A percentile compares a stretch with the other conserved stretches of the same genome.
Evolutionary conservation across 2,888 invertebrate species (phyloP).

Genomic region (Troides helena): DNA sequence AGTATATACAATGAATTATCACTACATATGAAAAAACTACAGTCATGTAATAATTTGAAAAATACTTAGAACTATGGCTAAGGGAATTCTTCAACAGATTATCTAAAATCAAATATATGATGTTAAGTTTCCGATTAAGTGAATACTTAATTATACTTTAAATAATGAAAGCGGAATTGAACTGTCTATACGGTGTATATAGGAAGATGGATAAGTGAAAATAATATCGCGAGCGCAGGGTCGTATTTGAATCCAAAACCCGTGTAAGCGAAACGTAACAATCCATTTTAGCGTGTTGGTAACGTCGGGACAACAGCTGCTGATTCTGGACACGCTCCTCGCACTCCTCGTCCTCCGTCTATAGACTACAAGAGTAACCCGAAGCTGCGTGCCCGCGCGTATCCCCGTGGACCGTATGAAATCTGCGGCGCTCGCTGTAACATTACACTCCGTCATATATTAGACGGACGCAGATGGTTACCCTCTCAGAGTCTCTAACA

Average conservation of each 20-base stretch:
- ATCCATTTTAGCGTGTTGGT: slow-evolving; percentile 16
- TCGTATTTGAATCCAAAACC: slow-evolving; percentile 19
- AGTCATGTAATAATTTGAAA: no score
- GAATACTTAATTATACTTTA: no score
- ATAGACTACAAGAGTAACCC: slow-evolving; percentile 60
- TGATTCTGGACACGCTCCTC: slow-evolving; percentile 55
- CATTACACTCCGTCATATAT: slow-evolving; percentile 42
- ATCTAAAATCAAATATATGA: no score
- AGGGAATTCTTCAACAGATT: no score
- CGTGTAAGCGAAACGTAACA: slow-evolving; percentile 22
- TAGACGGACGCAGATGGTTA: slow-evolving; percentile 25
- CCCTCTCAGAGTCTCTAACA: background rate
- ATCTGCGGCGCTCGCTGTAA: slow-evolving; percentile 61
- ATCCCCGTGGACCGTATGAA: slow-evolving; percentile 56
- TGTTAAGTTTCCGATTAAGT: no score
- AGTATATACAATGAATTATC: no score
- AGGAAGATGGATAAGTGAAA: background rate
- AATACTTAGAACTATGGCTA: no score
- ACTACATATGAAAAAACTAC: no score
- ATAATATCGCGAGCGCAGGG: slow-evolving; percentile 5
- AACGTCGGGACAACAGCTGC: slow-evolving; percentile 38
- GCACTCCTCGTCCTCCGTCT: slow-evolving; percentile 41
- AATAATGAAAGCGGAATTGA: no score
- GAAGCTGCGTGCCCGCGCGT: slow-evolving; percentile 58
- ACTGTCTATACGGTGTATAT: no score